Evolutionary conservation across 2,797 vertebrate species (phyloP).

Genomic region (Anguilla marmorata): DNA sequence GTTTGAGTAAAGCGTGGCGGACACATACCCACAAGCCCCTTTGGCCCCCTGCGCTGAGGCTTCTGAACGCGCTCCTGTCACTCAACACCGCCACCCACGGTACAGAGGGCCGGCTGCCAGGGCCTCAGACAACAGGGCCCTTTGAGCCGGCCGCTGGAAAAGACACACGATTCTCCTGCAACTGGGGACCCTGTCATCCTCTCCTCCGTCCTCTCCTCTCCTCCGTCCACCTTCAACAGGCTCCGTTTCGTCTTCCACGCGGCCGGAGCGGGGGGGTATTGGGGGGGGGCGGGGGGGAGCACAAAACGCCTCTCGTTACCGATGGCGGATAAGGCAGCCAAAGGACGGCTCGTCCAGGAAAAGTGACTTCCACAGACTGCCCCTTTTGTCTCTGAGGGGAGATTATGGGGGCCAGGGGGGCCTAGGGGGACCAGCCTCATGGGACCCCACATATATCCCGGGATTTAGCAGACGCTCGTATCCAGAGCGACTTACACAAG

Average conservation of each 20-base stretch:
- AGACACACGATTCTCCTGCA: slow-evolving; percentile 39
- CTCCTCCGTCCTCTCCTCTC: slow-evolving; percentile 41
- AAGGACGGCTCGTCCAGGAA: neutral
- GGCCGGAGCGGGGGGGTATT: slow-evolving; percentile 37
- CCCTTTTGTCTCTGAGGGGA: neutral
- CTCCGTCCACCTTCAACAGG: slow-evolving; percentile 57
- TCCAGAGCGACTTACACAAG: too few relatives aligned
- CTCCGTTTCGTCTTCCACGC: slow-evolving; percentile 68
- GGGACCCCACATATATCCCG: neutral
- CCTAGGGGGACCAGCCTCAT: neutral
- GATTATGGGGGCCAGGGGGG: neutral
- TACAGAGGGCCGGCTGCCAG: neutral
- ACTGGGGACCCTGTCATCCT: slow-evolving; percentile 66
- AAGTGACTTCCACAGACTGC: neutral
- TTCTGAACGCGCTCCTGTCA: slow-evolving; percentile 37
- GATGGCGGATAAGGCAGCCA: neutral
- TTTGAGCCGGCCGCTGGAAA: slow-evolving; percentile 28
- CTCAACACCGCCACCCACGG: slow-evolving; percentile 27
- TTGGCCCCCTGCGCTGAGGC: neutral
- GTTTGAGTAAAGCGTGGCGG: too few relatives aligned
- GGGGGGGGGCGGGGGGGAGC: slow-evolving; percentile 56
- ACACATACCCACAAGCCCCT: too few relatives aligned
- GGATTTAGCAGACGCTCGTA: too few relatives aligned
- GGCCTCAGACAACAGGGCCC: slow-evolving; percentile 33
- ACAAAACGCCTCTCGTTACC: slow-evolving; percentile 59